Evolutionary conservation across 2,113 vertebrate species (phyloP), one percentile per base, ranked within the genome.

Genomic region (Egretta garzetta): DNA sequence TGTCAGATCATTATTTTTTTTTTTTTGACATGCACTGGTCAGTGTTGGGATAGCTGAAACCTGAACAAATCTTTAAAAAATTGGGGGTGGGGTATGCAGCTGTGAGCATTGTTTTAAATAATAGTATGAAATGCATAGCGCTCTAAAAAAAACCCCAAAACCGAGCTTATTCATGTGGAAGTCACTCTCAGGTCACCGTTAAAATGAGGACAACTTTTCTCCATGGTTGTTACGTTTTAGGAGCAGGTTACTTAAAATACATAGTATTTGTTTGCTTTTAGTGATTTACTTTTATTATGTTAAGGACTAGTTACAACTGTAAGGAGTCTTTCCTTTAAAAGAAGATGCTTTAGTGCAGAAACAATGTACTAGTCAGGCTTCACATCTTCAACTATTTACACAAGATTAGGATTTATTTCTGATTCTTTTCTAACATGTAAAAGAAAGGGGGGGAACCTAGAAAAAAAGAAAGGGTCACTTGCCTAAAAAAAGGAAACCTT

Each of bases 331-430:
- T 97, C 92, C 93, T 97, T 58, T 93, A 96, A 91, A 75, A 88
- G 76, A 92, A 92, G 95, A 97, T 96, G 93, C 96, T 95, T 93
- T 96, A 91, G 91, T 93, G 63, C 86, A 96, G 96, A 88, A 97
- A 96, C 93, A 96, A 91, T 96, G 91, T 94, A 52, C 85, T 91
- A 93, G 95, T 93, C 87, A 92, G 47, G 83, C 96, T 97, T 96
- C 87, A 91, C 85, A 84, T 96, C 93, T 96, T 93, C 88, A 81
- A 90, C 96, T 98, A 89, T 97, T 98, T 98, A 96, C 95, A 91
- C 91, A 97, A 96, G 95, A 96, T 97, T 96, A 96, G 94, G 96
- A 96, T 96, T 97, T 95, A 96, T 96, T 97, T 97, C 80, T 96
- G 91, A 92, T 96, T 95, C 96, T 96, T 96, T 98, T 94, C 86